These are phyloP conservation scores for Lycocorax pyrrhopterus DNA, from an alignment of 2,113 vertebrate species.

Conservation along the genomic window DNA sequence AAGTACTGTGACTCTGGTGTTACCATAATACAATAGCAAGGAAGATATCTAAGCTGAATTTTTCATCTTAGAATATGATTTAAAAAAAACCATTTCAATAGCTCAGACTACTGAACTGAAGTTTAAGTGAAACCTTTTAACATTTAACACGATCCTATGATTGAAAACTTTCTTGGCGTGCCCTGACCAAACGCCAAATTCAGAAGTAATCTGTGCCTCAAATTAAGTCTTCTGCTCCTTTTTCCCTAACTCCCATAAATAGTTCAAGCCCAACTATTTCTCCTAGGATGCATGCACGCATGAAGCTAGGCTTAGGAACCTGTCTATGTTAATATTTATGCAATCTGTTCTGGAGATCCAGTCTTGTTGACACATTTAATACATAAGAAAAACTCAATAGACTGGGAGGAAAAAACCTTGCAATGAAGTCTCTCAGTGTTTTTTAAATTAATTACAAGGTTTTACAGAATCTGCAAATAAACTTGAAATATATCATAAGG, in stretches of 20 bases:
- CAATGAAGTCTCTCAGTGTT: background rate
- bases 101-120: background rate
- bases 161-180: background rate
- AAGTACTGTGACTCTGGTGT: background rate
- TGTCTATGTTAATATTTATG: background rate
- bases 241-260: background rate
- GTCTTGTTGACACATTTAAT: background rate
- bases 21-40: background rate
- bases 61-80: background rate
- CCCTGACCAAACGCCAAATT: background rate
- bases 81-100: accelerated
- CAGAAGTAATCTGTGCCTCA: background rate
- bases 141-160: accelerated
- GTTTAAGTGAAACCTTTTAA: background rate
- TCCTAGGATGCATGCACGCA: background rate
- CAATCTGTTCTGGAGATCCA: background rate
- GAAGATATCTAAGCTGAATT: background rate
- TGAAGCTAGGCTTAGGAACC: background rate
- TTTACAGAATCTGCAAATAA: background rate
- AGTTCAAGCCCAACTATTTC: background rate
- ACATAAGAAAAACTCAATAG: background rate
- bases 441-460: background rate
- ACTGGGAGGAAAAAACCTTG: accelerated
- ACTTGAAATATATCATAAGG: background rate
- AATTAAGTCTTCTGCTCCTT: background rate